Conservation (phyloP, 2,113 vertebrate genomes). For the Paramormyrops kingsleyae region DNA sequence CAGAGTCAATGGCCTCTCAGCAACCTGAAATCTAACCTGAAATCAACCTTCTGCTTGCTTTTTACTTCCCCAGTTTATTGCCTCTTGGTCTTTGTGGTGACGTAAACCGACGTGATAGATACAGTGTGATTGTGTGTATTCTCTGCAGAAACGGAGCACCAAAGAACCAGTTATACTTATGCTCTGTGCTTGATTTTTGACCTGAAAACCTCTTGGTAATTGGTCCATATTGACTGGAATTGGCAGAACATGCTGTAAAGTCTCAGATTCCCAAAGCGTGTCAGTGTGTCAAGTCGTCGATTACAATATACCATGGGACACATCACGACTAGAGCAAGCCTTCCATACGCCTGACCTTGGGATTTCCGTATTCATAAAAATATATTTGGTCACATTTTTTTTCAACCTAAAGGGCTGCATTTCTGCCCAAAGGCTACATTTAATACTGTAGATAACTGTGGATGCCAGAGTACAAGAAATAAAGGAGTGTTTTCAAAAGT, state of each 20-base stretch:
- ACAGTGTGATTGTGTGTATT: not conserved
- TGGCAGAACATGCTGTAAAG: not conserved
- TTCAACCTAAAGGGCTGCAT: not conserved
- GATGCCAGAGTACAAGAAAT: not conserved
- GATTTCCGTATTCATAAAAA: not conserved
- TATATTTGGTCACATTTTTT: not conserved
- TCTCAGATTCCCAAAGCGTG: not conserved
- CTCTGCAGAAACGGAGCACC: not conserved
- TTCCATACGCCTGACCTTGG: not conserved
- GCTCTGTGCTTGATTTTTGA: not conserved
- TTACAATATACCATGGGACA: not conserved
- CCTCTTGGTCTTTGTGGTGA: not conserved
- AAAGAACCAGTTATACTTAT: not conserved
- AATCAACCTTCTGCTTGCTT: not conserved
- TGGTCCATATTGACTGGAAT: not conserved
- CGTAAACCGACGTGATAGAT: not conserved
- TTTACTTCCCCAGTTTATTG: not conserved
- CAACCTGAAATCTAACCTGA: not conserved
- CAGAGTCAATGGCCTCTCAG: not conserved
- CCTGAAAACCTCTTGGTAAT: not conserved
- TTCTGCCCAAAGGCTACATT: conserved; percentile 2
- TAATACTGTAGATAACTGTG: not conserved
- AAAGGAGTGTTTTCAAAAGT: not conserved
- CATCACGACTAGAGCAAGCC: conserved; percentile 1
- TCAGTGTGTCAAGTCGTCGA: not conserved